phyloP scores from a whole-genome alignment of 2,888 invertebrate species.

The Limnephilus rhombicus region DNA sequence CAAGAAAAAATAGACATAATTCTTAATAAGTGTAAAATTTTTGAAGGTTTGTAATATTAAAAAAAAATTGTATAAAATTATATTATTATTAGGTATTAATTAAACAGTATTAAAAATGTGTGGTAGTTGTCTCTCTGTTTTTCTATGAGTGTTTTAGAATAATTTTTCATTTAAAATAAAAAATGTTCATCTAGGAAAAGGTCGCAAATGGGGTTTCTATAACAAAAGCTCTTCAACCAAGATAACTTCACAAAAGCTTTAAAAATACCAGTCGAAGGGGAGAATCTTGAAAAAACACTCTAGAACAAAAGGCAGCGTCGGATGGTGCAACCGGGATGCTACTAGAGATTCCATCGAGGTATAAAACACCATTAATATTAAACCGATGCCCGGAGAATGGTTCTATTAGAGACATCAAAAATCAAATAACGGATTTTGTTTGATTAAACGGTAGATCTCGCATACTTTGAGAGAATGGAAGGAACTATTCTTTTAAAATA shows the following conservation, averaged over 20 bases:
- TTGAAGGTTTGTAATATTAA: too few relatives aligned
- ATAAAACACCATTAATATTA: neutral
- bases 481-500: neutral
- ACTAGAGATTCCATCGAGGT: neutral
- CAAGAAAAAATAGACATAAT: too few relatives aligned
- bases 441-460: neutral
- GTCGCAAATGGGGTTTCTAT: neutral
- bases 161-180: neutral
- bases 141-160: neutral
- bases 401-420: neutral
- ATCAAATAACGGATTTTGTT: neutral
- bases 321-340: neutral
- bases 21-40: too few relatives aligned
- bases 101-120: too few relatives aligned
- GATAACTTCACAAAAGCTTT: conserved; percentile 13
- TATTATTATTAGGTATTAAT: too few relatives aligned
- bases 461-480: neutral
- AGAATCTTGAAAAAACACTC: conserved; percentile 58
- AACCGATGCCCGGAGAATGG: neutral
- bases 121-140: too few relatives aligned
- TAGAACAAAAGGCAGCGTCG: conserved; percentile 43
- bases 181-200: neutral
- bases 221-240: neutral
- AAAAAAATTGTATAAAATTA: too few relatives aligned
- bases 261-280: conserved; percentile 3